These are phyloP conservation scores for Ornithoptera priamus DNA, from an alignment of 2,888 invertebrate genomes.

Conservation along the genomic window DNA sequence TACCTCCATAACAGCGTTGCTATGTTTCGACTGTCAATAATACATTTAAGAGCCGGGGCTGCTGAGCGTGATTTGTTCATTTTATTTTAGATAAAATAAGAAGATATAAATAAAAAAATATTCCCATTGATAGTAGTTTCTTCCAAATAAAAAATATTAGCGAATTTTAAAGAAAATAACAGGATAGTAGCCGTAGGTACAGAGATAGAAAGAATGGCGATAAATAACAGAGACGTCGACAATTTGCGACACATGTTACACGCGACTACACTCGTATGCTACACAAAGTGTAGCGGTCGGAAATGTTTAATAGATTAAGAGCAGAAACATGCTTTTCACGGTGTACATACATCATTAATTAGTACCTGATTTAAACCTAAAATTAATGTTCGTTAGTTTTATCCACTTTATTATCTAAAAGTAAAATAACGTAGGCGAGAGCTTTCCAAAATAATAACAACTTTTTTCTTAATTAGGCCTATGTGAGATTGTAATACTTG, in stretches of 20 bases:
- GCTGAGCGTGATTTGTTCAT: too few relatives aligned
- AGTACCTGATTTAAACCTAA: not conserved
- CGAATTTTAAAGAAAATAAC: not conserved
- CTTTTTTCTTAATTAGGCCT: too few relatives aligned
- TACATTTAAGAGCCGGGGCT: too few relatives aligned
- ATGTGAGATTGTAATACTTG: too few relatives aligned
- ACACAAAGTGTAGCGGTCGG: constrained; percentile 17
- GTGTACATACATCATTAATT: constrained; percentile 5
- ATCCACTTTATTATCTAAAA: not conserved
- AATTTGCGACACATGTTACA: constrained; percentile 46
- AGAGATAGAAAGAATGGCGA: constrained; percentile 38
- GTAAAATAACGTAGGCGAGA: not conserved
- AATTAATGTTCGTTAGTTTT: not conserved
- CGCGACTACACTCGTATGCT: constrained; percentile 28
- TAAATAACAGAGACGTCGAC: constrained; percentile 41
- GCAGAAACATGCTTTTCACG: constrained; percentile 10
- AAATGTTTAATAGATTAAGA: constrained; percentile 24
- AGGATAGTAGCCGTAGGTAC: constrained; percentile 27
- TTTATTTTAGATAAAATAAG: not conserved
- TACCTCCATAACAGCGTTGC: too few relatives aligned
- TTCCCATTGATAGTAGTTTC: not conserved
- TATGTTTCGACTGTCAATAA: too few relatives aligned
- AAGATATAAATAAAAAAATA: not conserved
- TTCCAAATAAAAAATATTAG: not conserved
- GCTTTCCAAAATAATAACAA: too few relatives aligned